Evolutionary conservation across 2,113 vertebrate genomes (phyloP), one percentile per base, ranked within the genome.

Genomic region (Oncorhynchus tshawytscha): DNA sequence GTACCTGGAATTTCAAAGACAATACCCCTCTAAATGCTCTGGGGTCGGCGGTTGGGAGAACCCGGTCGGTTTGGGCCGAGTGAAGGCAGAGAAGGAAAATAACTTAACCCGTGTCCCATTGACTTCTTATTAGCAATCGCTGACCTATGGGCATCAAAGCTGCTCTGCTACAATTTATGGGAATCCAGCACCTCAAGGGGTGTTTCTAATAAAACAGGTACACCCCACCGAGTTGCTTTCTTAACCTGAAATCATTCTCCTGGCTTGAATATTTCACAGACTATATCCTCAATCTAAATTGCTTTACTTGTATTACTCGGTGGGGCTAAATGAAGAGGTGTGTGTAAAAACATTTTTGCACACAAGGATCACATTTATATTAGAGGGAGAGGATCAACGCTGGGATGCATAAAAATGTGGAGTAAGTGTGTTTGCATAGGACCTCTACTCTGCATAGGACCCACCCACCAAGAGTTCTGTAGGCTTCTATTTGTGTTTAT

Each of bases 1-100:
- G 90, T 92, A 93, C 89, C 87, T 88, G 85, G 87, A 90, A 90
- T 92, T 93, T 94, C 90, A 94, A 94, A 94, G 92, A 93, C 92
- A 92, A 94, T 92, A 93, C 89, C 88, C 13, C 86, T 90, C 86
- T 89, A 90, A 92, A 90, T 91, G 91, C 89, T 87, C 78, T 6
- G 71, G 88, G 91, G 92, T 93, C 91, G 88, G 75, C 73, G 75
- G 87, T 82, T 88, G 74, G 74, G 74, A 89, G 85, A 82, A 85
- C 77, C 73, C 45, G 81, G 79, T 71, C 57, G 78, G 82, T 86
- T 88, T 86, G 76, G 45, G 67, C 77, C 78, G 84, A 81, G 83
- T 84, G 83, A 54, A 81, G 89, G 84, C 85, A 84, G 85, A 84
- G 85, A 70, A 82, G 79, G 74, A 82, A 85, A 91, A 88, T 85